Conservation (phyloP, 2,888 invertebrate genomes). For the Hylaea fasciaria region DNA sequence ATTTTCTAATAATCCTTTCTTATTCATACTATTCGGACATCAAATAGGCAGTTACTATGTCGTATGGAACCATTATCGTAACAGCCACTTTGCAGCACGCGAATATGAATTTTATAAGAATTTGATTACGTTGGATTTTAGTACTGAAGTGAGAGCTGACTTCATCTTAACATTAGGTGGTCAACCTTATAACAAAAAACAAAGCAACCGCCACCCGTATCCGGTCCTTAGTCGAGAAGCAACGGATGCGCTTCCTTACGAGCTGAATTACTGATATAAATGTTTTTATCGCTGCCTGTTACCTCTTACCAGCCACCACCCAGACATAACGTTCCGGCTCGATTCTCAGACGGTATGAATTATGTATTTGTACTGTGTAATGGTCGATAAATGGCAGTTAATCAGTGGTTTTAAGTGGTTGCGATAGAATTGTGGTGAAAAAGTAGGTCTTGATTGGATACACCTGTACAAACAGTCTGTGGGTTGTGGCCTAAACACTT, state of each 20-base stretch:
- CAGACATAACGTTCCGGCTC: conserved; percentile 1
- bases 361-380: conserved; percentile 17
- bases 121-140: too few species aligned
- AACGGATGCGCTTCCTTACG: conserved; percentile 40
- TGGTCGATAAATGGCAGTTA: conserved; percentile 6
- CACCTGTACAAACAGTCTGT: background rate
- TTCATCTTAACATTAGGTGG: too few species aligned
- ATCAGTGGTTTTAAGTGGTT: conserved; percentile 1
- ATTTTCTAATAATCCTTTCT: too few species aligned
- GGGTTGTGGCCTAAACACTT: too few species aligned
- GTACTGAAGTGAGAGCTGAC: too few species aligned
- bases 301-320: conserved; percentile 1
- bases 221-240: conserved; percentile 10
- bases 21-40: too few species aligned
- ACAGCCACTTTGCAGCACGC: too few species aligned
- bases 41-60: too few species aligned
- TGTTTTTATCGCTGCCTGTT: conserved; percentile 18
- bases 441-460: too few species aligned
- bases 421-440: background rate
- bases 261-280: conserved; percentile 19
- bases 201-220: conserved; percentile 13
- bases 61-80: too few species aligned
- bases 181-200: too few species aligned
- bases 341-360: conserved; percentile 15
- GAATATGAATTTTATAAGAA: too few species aligned